Percentiles rank a stretch among this genome's conserved stretches.
Conservation (phyloP, 2,113 vertebrate species). For the Mionectes macconnelli region DNA sequence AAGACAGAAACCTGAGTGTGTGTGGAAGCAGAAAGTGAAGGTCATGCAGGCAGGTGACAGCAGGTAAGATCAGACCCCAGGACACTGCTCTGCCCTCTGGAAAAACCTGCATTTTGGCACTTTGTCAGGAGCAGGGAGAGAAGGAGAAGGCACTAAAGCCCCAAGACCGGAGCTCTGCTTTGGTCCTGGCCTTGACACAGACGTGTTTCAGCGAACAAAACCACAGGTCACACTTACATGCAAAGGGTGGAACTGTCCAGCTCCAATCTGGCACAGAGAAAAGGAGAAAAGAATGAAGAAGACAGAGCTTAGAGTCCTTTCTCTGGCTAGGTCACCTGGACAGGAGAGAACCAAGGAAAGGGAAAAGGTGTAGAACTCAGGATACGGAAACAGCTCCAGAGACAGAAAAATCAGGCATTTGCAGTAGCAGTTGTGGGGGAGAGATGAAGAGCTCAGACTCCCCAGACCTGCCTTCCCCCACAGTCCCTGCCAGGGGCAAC, state of each 20-base stretch:
- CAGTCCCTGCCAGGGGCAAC: background rate
- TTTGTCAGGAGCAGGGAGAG: background rate
- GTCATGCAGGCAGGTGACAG: background rate
- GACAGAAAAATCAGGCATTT: slow-evolving; percentile 36
- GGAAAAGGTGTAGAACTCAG: slow-evolving; percentile 60
- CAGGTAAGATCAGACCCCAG: background rate
- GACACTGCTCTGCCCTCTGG: background rate
- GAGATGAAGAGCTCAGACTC: background rate
- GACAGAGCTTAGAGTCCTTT: slow-evolving; percentile 73
- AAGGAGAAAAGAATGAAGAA: slow-evolving; percentile 78
- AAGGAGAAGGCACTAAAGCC: background rate
- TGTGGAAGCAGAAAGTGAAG: background rate
- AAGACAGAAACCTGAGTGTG: background rate
- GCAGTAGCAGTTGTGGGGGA: slow-evolving; percentile 6
- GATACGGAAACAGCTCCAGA: slow-evolving; percentile 51
- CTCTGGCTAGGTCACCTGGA: slow-evolving; percentile 76
- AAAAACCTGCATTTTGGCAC: background rate
- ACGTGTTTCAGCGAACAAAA: slow-evolving; percentile 7
- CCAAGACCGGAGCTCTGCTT: background rate
- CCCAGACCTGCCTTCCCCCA: background rate
- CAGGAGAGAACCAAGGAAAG: slow-evolving; percentile 75
- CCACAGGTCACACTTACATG: slow-evolving; percentile 79
- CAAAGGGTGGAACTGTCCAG: slow-evolving; percentile 77
- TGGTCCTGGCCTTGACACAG: background rate
- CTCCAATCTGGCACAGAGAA: slow-evolving; percentile 80